These are phyloP conservation scores for Arnoldichthys spilopterus DNA, from an alignment of 2,797 vertebrate genomes.

Conservation along the genomic window DNA sequence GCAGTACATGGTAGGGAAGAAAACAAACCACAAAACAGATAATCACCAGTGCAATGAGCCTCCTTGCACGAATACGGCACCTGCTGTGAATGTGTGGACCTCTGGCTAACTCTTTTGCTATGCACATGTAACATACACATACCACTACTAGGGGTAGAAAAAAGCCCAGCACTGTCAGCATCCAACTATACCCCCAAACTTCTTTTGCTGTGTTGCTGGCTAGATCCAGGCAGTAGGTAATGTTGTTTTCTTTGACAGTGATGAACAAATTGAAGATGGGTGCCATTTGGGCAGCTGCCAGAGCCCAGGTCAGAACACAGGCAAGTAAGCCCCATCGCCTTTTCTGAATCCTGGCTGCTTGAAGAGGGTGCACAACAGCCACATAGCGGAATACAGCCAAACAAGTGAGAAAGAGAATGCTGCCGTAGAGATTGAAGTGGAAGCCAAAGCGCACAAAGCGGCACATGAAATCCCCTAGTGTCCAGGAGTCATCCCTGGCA, in stretches of 20 bases:
- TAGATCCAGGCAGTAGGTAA: slow-evolving; percentile 69
- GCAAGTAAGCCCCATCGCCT: slow-evolving; percentile 75
- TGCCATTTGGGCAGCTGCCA: slow-evolving; percentile 53
- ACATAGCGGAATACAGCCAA: slow-evolving; percentile 83
- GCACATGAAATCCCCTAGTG: slow-evolving; percentile 83
- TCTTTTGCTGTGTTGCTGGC: slow-evolving; percentile 51
- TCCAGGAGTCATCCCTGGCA: slow-evolving; percentile 71
- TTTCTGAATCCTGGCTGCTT: slow-evolving; percentile 73
- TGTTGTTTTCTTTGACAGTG: not conserved
- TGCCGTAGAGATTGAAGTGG: slow-evolving; percentile 85
- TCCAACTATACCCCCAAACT: slow-evolving; percentile 55
- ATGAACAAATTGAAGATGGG: slow-evolving; percentile 63
- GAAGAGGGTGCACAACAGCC: slow-evolving; percentile 75
- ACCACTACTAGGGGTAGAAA: slow-evolving; percentile 68
- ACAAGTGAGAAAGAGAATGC: slow-evolving; percentile 87
- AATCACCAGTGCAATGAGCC: slow-evolving; percentile 63
- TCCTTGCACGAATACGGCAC: slow-evolving; percentile 53
- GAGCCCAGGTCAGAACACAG: slow-evolving; percentile 71
- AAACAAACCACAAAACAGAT: slow-evolving; percentile 70
- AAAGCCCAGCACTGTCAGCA: slow-evolving; percentile 66
- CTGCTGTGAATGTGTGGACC: slow-evolving; percentile 54
- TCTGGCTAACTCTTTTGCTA: slow-evolving; percentile 48
- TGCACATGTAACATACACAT: slow-evolving; percentile 64
- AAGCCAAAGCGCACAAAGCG: slow-evolving; percentile 82
- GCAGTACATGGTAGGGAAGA: slow-evolving; percentile 69